Base-by-base conservation (phyloP, 2,797 vertebrate species). In the Tragelaphus eurycerus region DNA sequence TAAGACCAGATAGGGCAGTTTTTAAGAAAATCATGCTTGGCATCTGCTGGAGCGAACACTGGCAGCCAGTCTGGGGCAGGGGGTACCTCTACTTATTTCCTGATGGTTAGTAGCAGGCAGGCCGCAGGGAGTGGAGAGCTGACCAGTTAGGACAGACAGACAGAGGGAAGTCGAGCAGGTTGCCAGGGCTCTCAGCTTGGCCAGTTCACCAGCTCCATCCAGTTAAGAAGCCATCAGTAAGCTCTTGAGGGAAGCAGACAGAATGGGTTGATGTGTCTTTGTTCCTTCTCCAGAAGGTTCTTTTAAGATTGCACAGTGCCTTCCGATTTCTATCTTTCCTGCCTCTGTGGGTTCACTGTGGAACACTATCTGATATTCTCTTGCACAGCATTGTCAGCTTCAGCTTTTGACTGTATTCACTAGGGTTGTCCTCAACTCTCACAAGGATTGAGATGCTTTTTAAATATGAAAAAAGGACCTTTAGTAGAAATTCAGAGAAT, bases 401-500 rank as follows among this genome's bases (percentile, higher is more conserved):
- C n/a, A 13, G 10, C n/a, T 57, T 50, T 64, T 54, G 38, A 4
- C 16, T 57, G 15, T 57, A 21, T 76, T 81, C 81, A n/a, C 1
- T 54, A 4, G 81, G 79, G 31, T 64, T 89, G 79, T 76, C 50
- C 29, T 48, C 81, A 62, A 15, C 29, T 50, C 14, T 91, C 54
- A 12, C n/a, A 48, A 60, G 55, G 34, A 64, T 7, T 21, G 21
- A 86, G 81, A 19, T 71, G 46, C 50, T 94, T 95, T 79, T 93
- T 74, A 83, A 86, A 31, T 59, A 86, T 59, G 60, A 57, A 92
- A 96, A 97, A 94, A 57, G 14, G 57, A 25, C 7, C n/a, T 87
- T 92, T 76, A 43, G 34, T 67, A 71, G 48, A 90, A 55, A 17
- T 19, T 9, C n/a, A 90, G 27, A 86, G 43, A 82, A 60, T 85